These are phyloP conservation scores for Epinotia brunnichana DNA, from an alignment of 2,888 invertebrate genomes.

Conservation along the genomic window DNA sequence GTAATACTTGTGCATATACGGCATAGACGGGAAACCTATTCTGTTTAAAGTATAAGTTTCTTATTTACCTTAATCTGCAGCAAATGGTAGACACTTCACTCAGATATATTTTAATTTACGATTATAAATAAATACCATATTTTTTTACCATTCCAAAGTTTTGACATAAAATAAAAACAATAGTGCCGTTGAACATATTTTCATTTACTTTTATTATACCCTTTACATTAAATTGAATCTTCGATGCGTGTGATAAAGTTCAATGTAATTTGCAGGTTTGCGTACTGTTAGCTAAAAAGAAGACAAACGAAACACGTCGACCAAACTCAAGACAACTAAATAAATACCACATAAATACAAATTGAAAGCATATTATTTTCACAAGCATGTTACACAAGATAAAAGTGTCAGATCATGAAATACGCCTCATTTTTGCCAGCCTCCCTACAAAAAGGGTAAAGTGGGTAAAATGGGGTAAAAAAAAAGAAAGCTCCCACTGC, in stretches of 20 bases:
- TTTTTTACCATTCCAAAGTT: neutral
- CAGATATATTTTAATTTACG: neutral
- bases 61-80: neutral
- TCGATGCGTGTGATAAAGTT: neutral
- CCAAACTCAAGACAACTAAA: neutral
- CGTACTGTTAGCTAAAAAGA: neutral
- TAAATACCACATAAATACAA: no score
- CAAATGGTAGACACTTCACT: conserved; percentile 1
- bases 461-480: conserved; percentile 6
- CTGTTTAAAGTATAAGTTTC: neutral
- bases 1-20: no score
- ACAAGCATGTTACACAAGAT: neutral
- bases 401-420: neutral
- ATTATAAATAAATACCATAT: no score
- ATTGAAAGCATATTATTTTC: neutral
- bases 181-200: neutral
- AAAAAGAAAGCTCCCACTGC: conserved; percentile 8
- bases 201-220: neutral
- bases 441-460: neutral
- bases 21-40: neutral
- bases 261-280: neutral
- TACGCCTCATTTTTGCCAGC: neutral
- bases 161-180: neutral
- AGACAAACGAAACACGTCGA: neutral
- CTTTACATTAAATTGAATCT: neutral